Evolutionary conservation across 2,113 vertebrate genomes (phyloP).

Genomic region (Hydrochoerus hydrochaeris): DNA sequence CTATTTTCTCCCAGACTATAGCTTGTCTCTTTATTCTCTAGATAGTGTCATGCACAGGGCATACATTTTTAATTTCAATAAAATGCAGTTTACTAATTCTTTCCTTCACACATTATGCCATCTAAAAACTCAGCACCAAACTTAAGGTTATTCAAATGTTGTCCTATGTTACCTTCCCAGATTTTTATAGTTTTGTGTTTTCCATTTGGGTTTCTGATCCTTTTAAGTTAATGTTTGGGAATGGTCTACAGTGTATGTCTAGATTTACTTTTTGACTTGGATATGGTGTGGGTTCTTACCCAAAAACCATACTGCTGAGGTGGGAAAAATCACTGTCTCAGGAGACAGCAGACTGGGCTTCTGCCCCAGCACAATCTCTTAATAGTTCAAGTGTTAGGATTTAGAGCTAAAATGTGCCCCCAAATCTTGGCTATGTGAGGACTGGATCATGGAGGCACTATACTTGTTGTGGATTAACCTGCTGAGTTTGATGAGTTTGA

Average conservation of each 20-base stretch:
- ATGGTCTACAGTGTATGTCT: neutral
- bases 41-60: no score
- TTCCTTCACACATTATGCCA: no score
- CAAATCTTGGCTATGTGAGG: neutral
- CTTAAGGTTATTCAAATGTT: neutral
- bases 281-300: neutral
- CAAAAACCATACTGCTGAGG: neutral
- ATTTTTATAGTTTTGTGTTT: neutral
- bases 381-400: neutral
- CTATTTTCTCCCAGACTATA: no score
- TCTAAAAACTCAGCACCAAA: no score
- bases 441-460: neutral
- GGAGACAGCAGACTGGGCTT: neutral
- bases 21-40: no score
- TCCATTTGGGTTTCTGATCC: neutral
- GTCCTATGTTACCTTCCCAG: neutral
- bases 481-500: neutral
- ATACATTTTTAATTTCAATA: no score
- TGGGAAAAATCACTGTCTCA: neutral
- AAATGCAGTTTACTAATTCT: no score
- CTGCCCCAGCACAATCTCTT: neutral
- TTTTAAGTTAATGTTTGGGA: neutral
- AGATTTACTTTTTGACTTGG: neutral
- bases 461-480: neutral
- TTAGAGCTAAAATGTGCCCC: no score